phyloP scores from a whole-genome alignment of 2,113 vertebrate species.

The Clarias batrachus region DNA sequence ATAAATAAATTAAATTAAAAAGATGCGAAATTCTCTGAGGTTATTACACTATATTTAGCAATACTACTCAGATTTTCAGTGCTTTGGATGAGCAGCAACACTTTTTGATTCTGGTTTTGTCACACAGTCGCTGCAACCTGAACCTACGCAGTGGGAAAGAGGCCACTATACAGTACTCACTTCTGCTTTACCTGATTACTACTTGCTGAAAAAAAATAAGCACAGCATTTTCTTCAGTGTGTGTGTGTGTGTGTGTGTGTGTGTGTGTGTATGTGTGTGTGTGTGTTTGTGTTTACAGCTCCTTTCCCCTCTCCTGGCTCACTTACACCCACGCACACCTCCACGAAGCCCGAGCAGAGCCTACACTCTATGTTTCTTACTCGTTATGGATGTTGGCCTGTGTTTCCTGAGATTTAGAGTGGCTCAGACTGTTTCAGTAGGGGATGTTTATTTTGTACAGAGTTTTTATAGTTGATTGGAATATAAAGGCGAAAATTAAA shows the following conservation, averaged over 20 bases:
- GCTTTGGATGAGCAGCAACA: background rate
- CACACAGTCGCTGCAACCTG: background rate
- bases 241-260: no score
- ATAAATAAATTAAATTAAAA: no score
- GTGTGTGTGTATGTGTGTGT: no score
- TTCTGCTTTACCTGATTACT: slow-evolving; percentile 14
- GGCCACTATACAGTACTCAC: background rate
- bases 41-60: background rate
- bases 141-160: slow-evolving; percentile 20
- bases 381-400: slow-evolving; percentile 36
- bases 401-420: background rate
- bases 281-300: background rate
- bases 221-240: slow-evolving; percentile 1
- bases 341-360: slow-evolving; percentile 11
- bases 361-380: slow-evolving; percentile 28
- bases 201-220: slow-evolving; percentile 20
- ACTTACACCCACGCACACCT: slow-evolving; percentile 16
- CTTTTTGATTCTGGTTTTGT: background rate
- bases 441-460: slow-evolving; percentile 13
- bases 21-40: background rate
- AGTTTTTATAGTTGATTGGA: slow-evolving; percentile 10
- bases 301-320: slow-evolving; percentile 26
- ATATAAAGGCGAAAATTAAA: background rate
- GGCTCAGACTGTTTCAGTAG: background rate
- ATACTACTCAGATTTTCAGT: no score